Evolutionary conservation across 1,140 invertebrate genomes (phyloP).

Genomic region (Drosophila ficusphila): DNA sequence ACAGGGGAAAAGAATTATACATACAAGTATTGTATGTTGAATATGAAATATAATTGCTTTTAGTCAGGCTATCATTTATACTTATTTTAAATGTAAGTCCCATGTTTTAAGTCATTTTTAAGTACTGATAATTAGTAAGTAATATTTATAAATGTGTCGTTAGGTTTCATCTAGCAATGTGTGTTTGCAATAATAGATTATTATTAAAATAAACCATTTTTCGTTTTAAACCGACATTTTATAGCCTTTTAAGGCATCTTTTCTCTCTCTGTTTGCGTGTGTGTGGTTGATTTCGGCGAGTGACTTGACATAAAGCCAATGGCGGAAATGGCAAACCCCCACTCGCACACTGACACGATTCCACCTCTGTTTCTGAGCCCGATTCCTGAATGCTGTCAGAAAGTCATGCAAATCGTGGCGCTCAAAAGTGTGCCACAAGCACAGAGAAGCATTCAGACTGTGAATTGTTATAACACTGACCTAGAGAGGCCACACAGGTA

Average conservation of each 20-base stretch:
- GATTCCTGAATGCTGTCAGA: slow-evolving; percentile 53
- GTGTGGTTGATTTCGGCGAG: slow-evolving; percentile 46
- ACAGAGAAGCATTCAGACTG: slow-evolving; percentile 33
- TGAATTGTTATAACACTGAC: slow-evolving; percentile 72
- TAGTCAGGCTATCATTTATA: too few relatives aligned
- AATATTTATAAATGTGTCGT: too few relatives aligned
- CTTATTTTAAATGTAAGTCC: too few relatives aligned
- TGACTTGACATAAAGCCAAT: slow-evolving; percentile 76
- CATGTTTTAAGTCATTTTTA: too few relatives aligned
- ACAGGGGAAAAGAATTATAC: not conserved
- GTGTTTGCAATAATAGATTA: too few relatives aligned
- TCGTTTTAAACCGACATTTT: too few relatives aligned
- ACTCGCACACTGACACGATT: slow-evolving; percentile 16
- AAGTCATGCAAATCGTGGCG: slow-evolving; percentile 48
- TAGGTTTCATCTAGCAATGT: too few relatives aligned
- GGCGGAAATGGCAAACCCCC: slow-evolving; percentile 62
- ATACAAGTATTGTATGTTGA: not conserved
- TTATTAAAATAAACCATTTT: too few relatives aligned
- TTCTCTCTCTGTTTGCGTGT: not conserved
- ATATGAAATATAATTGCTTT: too few relatives aligned
- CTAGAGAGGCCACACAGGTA: slow-evolving; percentile 62
- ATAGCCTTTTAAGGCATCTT: not conserved
- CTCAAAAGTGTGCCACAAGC: slow-evolving; percentile 67
- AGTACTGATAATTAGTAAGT: too few relatives aligned
- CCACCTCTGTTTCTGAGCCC: slow-evolving; percentile 8